Conservation (phyloP, 1,140 invertebrate species). For the Melanaphis sacchari region DNA sequence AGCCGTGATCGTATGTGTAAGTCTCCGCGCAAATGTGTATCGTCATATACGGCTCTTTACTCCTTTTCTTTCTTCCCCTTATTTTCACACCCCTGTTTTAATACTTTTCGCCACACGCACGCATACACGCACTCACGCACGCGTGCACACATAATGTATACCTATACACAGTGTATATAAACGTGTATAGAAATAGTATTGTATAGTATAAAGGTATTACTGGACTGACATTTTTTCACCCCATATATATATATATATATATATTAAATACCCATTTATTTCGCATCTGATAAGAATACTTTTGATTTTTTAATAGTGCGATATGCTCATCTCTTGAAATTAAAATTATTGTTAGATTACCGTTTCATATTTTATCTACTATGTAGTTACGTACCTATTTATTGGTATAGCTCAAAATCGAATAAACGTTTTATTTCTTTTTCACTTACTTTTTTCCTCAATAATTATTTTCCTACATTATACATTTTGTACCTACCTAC, state of each 20-base stretch:
- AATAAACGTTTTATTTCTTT: background rate
- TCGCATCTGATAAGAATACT: background rate
- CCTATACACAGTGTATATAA: background rate
- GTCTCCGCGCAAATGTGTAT: background rate
- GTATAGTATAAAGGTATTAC: background rate
- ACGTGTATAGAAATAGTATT: background rate
- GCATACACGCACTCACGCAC: background rate
- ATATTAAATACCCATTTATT: background rate
- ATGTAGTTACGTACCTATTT: background rate
- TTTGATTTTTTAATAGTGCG: background rate
- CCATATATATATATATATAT: background rate
- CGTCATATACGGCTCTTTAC: slow-evolving; percentile 27
- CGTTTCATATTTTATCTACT: too few species aligned
- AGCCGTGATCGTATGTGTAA: slow-evolving; percentile 46
- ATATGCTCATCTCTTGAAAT: background rate
- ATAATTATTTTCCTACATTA: background rate
- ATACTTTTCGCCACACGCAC: slow-evolving; percentile 35
- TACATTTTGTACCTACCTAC: background rate
- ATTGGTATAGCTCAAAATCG: background rate
- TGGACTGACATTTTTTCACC: background rate
- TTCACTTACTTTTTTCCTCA: background rate
- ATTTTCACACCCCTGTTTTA: slow-evolving; percentile 39
- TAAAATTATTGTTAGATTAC: background rate
- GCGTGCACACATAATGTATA: background rate
- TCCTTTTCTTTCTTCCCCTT: slow-evolving; percentile 45